Base-by-base conservation (phyloP, 2,113 vertebrate genomes). In the Melanocharis versteri region DNA sequence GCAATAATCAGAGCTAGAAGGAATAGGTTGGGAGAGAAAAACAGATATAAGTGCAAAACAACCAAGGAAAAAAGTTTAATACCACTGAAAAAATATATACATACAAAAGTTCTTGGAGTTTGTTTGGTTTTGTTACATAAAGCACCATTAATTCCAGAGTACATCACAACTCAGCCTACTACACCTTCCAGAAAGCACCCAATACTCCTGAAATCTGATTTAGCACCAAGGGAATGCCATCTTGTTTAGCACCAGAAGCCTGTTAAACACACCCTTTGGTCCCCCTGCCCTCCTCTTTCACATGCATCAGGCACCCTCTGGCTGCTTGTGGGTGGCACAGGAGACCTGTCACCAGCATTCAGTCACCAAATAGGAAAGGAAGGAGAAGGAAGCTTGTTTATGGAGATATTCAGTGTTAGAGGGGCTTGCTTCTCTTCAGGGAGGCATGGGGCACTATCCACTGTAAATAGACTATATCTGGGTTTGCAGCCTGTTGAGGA, bases 101-200 rank as follows among this genome's bases (percentile, higher is more conserved):
- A 78, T 51, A 96, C 72, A 96, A 66, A 94, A 92, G 83, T 94
- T 96, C 64, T 94, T 77, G 31, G 58, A 93, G 81, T 89, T 93
- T 51, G 53, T 85, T 87, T 93, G 75, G 77, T 85, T 92, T 89
- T 76, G 65, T 94, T 76, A 93, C 73, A 89, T 85, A 95, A 95
- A 97, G 97, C 96, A 97, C 97, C 97, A 97, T 94, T 93, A 95
- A 93, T 92, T 95, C 85, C 89, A 97, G 87, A 97, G 85, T 94
- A 96, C 91, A 76, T 91, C 80, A 56, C 89, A 94, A 78, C 77
- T 90, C 79, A 70, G 65, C 68, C 90, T 93, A 81, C 28, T 58
- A 51, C 71, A 60, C 65, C 18, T 89, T 75, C 68, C 89, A 96
- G 77, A 93, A 94, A 97, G 77, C 92, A 96, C 89, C 85, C 89